Base-by-base conservation (phyloP, 2,797 vertebrate species). In the Cirrhinus molitorella region DNA sequence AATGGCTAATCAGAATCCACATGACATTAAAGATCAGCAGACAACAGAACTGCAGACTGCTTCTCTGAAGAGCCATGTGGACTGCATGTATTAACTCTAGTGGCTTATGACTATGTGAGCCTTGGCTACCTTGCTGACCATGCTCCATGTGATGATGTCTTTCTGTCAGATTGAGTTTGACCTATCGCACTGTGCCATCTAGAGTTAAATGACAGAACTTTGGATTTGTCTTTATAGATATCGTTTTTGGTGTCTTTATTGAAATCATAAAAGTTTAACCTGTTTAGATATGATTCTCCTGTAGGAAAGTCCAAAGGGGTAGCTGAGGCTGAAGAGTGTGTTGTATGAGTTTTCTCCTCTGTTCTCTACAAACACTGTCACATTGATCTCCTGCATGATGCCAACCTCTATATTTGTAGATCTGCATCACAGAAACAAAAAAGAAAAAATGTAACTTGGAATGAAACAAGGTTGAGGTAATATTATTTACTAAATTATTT, bases 281-380 rank as follows among this genome's bases (percentile, higher is more conserved):
- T 95, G 90, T 43, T 90, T 23, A 9, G 2, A 0, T 0, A 89
- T 91, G 53, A 90, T 84, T 79, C 88, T 94, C 81, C 95, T 93
- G 85, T 87, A 97, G 28, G 96, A 97, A 66, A 97, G 96, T 40
- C 37, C 37, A 40, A 40, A 40, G 37, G 37, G 96, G 85, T 95
- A 94, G 0, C 88, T 91, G 65, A 97, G 91, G 19, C 85, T 79
- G 31, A 95, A 87, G 0, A 2, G 86, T 13, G 92, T 94, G 83
- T 93, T 89, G 68, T 96, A 96, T 6, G 97, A 96, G 88, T 40
- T 40, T 40, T 40, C 37, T 40, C 37, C 37, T 40, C 73, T 86
- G 81, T 96, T 97, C 86, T 90, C 90, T 83, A 96, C 85, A 0
- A 89, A 93, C 17, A 96, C 88, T 0, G 86, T 95, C 63, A 96